Percentiles rank a stretch among this genome's conserved stretches.
Evolutionary conservation across 2,888 invertebrate genomes (phyloP).

Genomic region (Trichopoda pennipes): DNA sequence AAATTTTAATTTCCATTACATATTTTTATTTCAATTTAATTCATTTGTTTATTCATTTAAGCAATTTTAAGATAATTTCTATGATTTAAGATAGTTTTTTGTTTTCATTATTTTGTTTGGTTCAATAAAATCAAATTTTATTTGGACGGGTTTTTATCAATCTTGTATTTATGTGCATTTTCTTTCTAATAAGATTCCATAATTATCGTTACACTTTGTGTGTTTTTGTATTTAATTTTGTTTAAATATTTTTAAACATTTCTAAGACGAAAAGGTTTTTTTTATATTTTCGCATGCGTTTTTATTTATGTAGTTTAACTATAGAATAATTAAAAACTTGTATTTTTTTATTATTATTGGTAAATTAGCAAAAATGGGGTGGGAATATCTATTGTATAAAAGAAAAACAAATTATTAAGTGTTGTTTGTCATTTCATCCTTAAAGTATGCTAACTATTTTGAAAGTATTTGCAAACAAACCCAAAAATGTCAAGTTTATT

Average conservation of each 20-base stretch:
- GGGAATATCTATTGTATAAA: too few species aligned
- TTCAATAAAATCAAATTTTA: conserved; percentile 73
- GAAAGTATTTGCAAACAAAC: neutral
- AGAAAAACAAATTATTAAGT: too few species aligned
- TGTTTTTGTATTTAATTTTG: conserved; percentile 24
- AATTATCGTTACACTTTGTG: conserved; percentile 39
- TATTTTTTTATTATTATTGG: too few species aligned
- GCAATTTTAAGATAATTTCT: neutral
- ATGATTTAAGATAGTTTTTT: conserved; percentile 43
- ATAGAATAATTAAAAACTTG: too few species aligned
- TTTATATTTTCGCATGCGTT: too few species aligned
- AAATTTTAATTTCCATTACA: neutral
- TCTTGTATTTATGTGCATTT: conserved; percentile 72
- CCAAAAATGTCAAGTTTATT: neutral
- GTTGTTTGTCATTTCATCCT: conserved; percentile 1
- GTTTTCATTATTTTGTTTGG: conserved; percentile 63
- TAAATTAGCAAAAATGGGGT: too few species aligned
- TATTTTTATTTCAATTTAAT: neutral
- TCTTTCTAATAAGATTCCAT: conserved; percentile 46
- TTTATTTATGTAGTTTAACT: too few species aligned
- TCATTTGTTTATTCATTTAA: neutral
- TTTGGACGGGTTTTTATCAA: conserved; percentile 78
- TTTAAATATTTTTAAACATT: conserved; percentile 28
- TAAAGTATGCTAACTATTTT: conserved; percentile 35
- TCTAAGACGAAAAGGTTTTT: neutral